Evolutionary conservation across 2,888 invertebrate genomes (phyloP).

Genomic region (Xestia sexstrigata): DNA sequence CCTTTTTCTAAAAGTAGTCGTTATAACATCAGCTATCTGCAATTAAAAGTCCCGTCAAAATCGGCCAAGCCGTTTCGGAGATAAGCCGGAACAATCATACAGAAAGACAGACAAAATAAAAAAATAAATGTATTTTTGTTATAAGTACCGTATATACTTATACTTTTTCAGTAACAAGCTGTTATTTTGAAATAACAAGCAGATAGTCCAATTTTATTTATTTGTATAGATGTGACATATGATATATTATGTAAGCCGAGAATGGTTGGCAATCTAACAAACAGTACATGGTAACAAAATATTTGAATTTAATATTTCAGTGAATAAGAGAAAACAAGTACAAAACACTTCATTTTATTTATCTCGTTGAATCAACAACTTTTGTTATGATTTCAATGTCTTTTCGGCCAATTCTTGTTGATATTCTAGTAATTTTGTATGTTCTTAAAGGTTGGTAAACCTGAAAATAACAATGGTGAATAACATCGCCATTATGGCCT

Average conservation of each 20-base stretch:
- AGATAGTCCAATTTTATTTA: too few species aligned
- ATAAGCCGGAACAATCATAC: too few species aligned
- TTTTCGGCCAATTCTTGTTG: background rate
- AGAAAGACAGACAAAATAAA: too few species aligned
- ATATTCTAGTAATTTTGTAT: background rate
- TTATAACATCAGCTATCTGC: too few species aligned
- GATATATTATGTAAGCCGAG: background rate
- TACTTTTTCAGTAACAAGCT: too few species aligned
- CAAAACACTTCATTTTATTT: background rate
- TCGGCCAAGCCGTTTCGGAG: too few species aligned
- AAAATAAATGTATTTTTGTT: too few species aligned
- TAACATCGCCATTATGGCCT: background rate
- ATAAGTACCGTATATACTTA: too few species aligned
- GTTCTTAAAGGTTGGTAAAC: background rate
- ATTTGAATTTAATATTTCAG: background rate
- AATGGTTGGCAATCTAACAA: background rate
- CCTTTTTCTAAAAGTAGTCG: too few species aligned
- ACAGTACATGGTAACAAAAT: background rate
- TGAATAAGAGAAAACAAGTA: background rate
- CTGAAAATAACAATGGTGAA: slow-evolving; percentile 11
- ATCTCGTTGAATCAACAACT: background rate
- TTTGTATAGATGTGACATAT: background rate
- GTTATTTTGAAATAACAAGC: too few species aligned
- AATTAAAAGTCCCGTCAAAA: too few species aligned
- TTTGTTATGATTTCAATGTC: background rate